phyloP scores from a whole-genome alignment of 2,888 invertebrate species.

The Xylota sylvarum region DNA sequence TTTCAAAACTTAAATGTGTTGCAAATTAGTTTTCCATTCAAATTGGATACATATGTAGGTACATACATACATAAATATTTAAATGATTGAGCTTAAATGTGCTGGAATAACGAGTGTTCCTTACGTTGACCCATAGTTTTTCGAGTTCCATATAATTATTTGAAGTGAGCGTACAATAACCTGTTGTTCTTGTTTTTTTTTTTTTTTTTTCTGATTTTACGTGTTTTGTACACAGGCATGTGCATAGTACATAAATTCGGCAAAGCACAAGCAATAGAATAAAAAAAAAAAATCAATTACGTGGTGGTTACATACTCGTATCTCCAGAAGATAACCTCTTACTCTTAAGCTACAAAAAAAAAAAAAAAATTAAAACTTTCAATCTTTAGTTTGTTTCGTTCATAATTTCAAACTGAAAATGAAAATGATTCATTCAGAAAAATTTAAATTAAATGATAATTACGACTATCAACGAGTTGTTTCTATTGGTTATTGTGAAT shows the following conservation, averaged over 20 bases:
- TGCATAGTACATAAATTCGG: conserved; percentile 21
- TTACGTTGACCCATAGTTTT: background rate
- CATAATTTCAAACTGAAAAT: background rate
- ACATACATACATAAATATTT: background rate
- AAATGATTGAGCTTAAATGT: conserved; percentile 8
- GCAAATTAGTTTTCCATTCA: conserved; percentile 2
- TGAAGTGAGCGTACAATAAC: conserved; percentile 58
- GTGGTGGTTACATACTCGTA: conserved; percentile 11
- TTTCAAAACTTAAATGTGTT: conserved; percentile 10
- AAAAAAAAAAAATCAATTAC: conserved; percentile 45
- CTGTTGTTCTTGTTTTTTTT: conserved; percentile 72
- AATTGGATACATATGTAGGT: too few species aligned
- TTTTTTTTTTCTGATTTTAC: too few species aligned
- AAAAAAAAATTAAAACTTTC: background rate
- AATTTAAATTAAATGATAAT: background rate
- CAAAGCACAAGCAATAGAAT: conserved; percentile 20
- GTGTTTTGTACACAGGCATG: background rate
- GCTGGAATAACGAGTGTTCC: background rate
- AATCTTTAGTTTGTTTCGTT: background rate
- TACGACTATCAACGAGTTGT: background rate
- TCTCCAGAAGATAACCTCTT: conserved; percentile 38
- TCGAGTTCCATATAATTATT: conserved; percentile 10
- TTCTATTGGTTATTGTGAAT: background rate
- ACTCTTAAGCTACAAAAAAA: conserved; percentile 9
- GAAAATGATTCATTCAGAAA: background rate